Percentiles rank a stretch among this genome's conserved stretches.
phyloP scores from a whole-genome alignment of 2,888 invertebrate species.

The Tubulanus polymorphus region DNA sequence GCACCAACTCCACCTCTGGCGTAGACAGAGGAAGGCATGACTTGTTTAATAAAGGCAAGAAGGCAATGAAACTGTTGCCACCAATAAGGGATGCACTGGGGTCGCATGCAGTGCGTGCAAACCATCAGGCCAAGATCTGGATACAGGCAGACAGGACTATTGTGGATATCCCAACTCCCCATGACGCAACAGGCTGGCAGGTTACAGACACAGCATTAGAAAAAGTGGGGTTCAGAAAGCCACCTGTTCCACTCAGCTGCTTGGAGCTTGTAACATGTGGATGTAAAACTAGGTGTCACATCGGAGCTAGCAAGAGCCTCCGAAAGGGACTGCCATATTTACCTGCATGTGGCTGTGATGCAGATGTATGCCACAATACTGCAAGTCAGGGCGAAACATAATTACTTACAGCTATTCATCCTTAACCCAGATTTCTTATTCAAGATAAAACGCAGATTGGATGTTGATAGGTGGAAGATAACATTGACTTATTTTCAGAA shows the following conservation, averaged over 20 bases:
- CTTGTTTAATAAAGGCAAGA: slow-evolving; percentile 11
- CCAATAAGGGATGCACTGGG: slow-evolving; percentile 10
- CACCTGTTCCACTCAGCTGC: not conserved
- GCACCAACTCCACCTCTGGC: too few relatives aligned
- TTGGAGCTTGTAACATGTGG: not conserved
- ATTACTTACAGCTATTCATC: too few relatives aligned
- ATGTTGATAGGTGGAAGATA: too few relatives aligned
- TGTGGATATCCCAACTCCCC: slow-evolving; percentile 4
- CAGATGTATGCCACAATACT: not conserved
- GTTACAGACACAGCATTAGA: not conserved
- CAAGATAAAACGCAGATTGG: too few relatives aligned
- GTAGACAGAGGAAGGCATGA: slow-evolving; percentile 5
- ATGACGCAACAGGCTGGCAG: slow-evolving; percentile 6
- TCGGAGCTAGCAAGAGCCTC: not conserved
- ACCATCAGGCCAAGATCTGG: slow-evolving; percentile 12
- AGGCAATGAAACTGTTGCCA: slow-evolving; percentile 8
- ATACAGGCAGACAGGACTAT: slow-evolving; percentile 11
- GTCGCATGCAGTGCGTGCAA: slow-evolving; percentile 10
- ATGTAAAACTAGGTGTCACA: not conserved
- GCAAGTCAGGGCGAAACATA: too few relatives aligned
- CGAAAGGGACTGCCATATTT: not conserved
- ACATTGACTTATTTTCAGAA: too few relatives aligned
- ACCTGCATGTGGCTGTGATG: not conserved
- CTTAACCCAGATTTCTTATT: too few relatives aligned
- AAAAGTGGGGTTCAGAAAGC: not conserved